These are phyloP conservation scores for Actinostola sp. DNA, from an alignment of 92 coral and sea anemone species.

Conservation along the genomic window DNA sequence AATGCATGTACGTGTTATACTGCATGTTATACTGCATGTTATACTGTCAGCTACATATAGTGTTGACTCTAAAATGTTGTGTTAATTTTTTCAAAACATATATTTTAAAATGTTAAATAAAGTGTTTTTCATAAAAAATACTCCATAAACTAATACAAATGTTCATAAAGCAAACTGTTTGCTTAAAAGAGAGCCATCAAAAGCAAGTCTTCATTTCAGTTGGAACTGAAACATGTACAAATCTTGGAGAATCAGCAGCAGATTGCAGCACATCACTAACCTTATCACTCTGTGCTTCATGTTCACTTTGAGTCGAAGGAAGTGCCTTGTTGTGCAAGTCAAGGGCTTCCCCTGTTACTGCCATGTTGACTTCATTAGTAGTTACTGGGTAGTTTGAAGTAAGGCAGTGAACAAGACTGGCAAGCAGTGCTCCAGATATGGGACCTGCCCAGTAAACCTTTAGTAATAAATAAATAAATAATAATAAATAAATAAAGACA, in stretches of 20 bases:
- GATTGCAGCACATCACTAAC: not conserved
- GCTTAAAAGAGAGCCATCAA: no score
- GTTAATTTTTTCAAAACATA: no score
- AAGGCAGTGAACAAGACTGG: constrained; percentile 10
- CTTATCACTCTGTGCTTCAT: constrained; percentile 1
- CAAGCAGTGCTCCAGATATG: constrained; percentile 49
- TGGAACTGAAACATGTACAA: not conserved
- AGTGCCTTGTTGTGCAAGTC: not conserved
- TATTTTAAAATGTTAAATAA: no score
- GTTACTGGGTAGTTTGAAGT: constrained; percentile 13
- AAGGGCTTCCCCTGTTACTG: constrained; percentile 20
- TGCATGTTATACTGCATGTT: no score
- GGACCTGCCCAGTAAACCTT: constrained; percentile 72
- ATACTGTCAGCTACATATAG: no score
- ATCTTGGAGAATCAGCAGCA: constrained; percentile 26
- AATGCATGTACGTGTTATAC: no score
- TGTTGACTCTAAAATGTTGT: no score
- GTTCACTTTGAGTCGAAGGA: not conserved
- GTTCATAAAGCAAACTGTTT: no score
- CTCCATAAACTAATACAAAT: no score
- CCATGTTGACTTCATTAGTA: not conserved
- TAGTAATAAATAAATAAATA: no score
- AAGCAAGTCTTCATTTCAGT: constrained; percentile 40
- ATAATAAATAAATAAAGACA: no score
- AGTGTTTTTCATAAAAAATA: no score